phyloP scores from a whole-genome alignment of 2,888 invertebrate genomes.

The Acleris sparsana region DNA sequence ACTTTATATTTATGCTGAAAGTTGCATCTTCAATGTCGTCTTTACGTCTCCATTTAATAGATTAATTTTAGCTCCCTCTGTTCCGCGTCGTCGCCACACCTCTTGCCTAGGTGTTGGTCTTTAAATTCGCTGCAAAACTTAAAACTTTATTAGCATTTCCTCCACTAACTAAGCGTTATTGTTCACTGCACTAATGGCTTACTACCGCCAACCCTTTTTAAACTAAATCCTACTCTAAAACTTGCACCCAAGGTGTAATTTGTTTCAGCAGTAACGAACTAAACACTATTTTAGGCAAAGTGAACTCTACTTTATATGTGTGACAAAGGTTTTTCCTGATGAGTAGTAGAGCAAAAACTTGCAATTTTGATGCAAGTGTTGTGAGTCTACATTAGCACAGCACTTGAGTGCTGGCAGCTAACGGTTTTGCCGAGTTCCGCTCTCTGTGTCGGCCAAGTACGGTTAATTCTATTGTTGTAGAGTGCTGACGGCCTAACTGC shows the following conservation, averaged over 20 bases:
- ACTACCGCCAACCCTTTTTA: slow-evolving; percentile 18
- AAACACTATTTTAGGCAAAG: slow-evolving; percentile 5
- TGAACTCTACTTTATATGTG: slow-evolving; percentile 19
- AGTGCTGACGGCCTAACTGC: neutral
- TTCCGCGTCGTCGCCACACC: slow-evolving; percentile 1
- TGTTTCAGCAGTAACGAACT: slow-evolving; percentile 6
- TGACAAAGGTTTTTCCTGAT: too few species aligned
- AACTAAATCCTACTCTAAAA: slow-evolving; percentile 9
- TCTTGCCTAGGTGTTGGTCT: slow-evolving; percentile 6
- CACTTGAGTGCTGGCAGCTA: neutral
- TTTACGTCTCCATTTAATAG: neutral
- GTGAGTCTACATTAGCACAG: slow-evolving; percentile 19
- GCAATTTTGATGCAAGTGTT: slow-evolving; percentile 25
- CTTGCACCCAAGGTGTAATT: neutral
- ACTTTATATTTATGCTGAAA: neutral
- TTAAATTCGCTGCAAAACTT: slow-evolving; percentile 22
- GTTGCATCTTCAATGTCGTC: neutral
- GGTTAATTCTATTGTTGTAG: slow-evolving; percentile 11
- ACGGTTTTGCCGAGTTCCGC: slow-evolving; percentile 8
- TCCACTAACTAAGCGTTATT: slow-evolving; percentile 35
- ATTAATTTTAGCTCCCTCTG: neutral
- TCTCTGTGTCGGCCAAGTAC: slow-evolving; percentile 19
- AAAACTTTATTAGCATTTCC: slow-evolving; percentile 35
- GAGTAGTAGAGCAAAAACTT: too few species aligned
- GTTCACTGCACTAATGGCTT: slow-evolving; percentile 34